A percentile compares a stretch with the other conserved stretches of the same genome.
Conservation (phyloP, 2,888 invertebrate species). For the Hirtodrosophila confusa region DNA sequence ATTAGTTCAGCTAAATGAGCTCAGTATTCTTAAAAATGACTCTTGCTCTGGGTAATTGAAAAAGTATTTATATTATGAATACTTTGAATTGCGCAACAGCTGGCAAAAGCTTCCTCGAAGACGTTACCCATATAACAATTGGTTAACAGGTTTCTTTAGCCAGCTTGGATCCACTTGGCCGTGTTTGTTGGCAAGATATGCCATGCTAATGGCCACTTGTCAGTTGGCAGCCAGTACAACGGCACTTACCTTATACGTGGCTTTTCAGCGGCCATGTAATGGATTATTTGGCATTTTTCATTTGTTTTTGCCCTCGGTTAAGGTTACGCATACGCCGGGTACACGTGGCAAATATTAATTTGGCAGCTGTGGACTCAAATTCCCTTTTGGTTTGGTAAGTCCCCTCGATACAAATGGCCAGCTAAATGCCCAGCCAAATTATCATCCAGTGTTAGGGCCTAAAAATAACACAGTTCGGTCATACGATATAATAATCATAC, state of each 20-base stretch:
- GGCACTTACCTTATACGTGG: conserved; percentile 6
- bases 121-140: conserved; percentile 1
- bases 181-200: conserved; percentile 19
- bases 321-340: conserved; percentile 52
- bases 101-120: conserved; percentile 13
- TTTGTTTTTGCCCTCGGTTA: conserved; percentile 32
- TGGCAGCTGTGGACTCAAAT: conserved; percentile 39
- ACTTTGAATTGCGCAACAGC: not conserved
- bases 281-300: conserved; percentile 71
- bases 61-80: not conserved
- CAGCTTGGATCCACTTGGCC: conserved; percentile 8
- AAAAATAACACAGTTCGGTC: not conserved
- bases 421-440: conserved; percentile 42
- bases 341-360: conserved; percentile 75
- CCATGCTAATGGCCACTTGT: conserved; percentile 14
- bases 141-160: conserved; percentile 29
- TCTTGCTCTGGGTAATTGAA: no score
- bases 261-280: conserved; percentile 40
- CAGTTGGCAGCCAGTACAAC: not conserved
- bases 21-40: no score
- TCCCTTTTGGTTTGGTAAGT: conserved; percentile 9
- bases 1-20: not conserved
- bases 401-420: conserved; percentile 39
- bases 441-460: conserved; percentile 13
- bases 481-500: conserved; percentile 47